Evolutionary conservation across 2,797 vertebrate species (phyloP).

Genomic region (Tinamus major): DNA sequence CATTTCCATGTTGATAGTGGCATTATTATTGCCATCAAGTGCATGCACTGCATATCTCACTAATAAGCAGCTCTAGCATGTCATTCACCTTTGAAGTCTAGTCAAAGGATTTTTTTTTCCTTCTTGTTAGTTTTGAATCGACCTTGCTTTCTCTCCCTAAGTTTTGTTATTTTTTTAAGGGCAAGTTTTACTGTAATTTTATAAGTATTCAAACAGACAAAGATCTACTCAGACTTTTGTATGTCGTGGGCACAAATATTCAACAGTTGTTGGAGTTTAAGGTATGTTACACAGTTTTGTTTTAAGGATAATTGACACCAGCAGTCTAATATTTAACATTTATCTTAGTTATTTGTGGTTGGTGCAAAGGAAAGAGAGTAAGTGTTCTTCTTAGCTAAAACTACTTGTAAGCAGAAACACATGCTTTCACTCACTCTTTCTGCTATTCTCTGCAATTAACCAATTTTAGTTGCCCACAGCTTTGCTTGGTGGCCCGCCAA

Average conservation of each 20-base stretch:
- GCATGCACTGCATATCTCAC: background rate
- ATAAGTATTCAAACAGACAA: background rate
- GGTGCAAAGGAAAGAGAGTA: background rate
- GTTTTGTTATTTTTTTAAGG: background rate
- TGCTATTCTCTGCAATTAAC: background rate
- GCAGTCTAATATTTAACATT: background rate
- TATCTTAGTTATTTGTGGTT: background rate
- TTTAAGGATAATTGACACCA: background rate
- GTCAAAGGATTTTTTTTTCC: slow-evolving; percentile 6
- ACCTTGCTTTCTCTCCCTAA: background rate
- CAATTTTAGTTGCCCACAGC: background rate
- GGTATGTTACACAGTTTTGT: background rate
- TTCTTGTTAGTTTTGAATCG: slow-evolving; percentile 19
- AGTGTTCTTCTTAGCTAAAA: background rate
- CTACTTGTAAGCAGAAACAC: background rate
- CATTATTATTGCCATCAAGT: slow-evolving; percentile 44
- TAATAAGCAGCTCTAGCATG: slow-evolving; percentile 12
- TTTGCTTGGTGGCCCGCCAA: slow-evolving; percentile 31
- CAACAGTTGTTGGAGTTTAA: background rate
- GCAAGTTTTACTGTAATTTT: background rate
- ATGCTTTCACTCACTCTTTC: background rate
- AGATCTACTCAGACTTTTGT: background rate
- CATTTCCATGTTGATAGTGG: slow-evolving; percentile 15
- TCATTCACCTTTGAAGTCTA: slow-evolving; percentile 41
- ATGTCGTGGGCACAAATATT: background rate